Base-by-base conservation (phyloP, 2,113 vertebrate genomes). In the Caretta caretta region DNA sequence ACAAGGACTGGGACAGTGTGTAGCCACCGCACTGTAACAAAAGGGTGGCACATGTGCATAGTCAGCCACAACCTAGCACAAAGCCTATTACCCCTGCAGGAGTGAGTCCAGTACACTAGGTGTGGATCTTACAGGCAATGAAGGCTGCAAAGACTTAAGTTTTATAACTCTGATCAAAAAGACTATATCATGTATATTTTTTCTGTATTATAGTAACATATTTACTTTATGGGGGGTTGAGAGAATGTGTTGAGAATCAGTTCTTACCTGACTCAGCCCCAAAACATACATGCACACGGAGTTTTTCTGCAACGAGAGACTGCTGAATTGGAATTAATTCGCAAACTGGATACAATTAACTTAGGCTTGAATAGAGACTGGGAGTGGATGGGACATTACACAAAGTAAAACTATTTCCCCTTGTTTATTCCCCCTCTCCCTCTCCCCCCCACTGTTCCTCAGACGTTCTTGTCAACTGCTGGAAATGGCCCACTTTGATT, bases 1-100 rank as follows among this genome's bases (percentile, higher is more conserved):
- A 72, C 2, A 6, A 29, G 42, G 59, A 17, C 54, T 83, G 10
- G 16, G 57, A 46, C 10, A 91, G 51, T n/a, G 20, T 0, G 0
- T 53, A 72, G 13, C 9, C 48, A 59, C n/a, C 53, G 35, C 2
- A 8, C 12, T 51, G 38, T 50, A n/a, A 69, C 7, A 87, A 78
- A 51, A 69, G 5, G 2, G 2, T 78, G n/a, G 81, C 59, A 53
- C 42, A 80, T 48, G 35, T 48, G 38, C 38, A 50, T 56, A 54
- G 31, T 76, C 11, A 59, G 51, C 75, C 1, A 10, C 27, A 80
- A 5, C 3, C 50, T 51, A 83, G 46, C 56, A 31, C 9, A n/a
- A 88, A 53, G 48, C 10, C 5, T 88, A 27, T 48, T 17, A 42
- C 35, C 76, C 3, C 49, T 56, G 16, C 27, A 76, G 72, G n/a